Evolutionary conservation across 2,113 vertebrate species (phyloP).

Genomic region (Albula glossodonta): DNA sequence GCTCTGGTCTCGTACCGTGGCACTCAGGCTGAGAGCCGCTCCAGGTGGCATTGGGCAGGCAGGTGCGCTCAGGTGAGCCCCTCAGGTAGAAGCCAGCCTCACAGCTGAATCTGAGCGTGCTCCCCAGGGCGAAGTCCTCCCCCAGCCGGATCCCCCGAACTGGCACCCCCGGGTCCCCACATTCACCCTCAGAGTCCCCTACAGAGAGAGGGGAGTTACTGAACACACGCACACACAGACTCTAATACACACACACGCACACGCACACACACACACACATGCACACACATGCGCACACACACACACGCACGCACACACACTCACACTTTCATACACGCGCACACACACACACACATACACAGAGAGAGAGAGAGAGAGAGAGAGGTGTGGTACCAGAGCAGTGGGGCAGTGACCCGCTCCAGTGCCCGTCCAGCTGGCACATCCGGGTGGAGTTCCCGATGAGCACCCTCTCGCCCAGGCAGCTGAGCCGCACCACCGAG

Average conservation of each 20-base stretch:
- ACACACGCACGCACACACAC: background rate
- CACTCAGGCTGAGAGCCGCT: conserved; percentile 88
- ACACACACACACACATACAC: no score
- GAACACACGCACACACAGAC: background rate
- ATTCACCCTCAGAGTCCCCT: conserved; percentile 81
- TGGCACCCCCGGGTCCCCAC: conserved; percentile 89
- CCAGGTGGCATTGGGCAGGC: conserved; percentile 84
- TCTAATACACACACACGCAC: background rate
- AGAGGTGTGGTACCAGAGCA: conserved; percentile 86
- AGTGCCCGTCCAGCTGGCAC: conserved; percentile 92
- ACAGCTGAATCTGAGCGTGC: conserved; percentile 87
- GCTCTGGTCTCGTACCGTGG: conserved; percentile 73
- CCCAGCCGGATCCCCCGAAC: conserved; percentile 89
- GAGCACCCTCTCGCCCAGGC: conserved; percentile 75
- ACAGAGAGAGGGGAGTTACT: conserved; percentile 2
- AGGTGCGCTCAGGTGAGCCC: conserved; percentile 84
- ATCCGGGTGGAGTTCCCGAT: conserved; percentile 89
- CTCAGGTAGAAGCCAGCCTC: conserved; percentile 84
- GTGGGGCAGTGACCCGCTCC: conserved; percentile 93
- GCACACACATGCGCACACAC: background rate
- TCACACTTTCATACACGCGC: no score
- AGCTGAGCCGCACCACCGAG: conserved; percentile 90
- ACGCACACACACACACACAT: background rate
- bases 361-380: no score
- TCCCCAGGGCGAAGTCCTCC: conserved; percentile 78